Base-by-base conservation (phyloP, 2,113 vertebrate genomes). In the Neoarius graeffei region DNA sequence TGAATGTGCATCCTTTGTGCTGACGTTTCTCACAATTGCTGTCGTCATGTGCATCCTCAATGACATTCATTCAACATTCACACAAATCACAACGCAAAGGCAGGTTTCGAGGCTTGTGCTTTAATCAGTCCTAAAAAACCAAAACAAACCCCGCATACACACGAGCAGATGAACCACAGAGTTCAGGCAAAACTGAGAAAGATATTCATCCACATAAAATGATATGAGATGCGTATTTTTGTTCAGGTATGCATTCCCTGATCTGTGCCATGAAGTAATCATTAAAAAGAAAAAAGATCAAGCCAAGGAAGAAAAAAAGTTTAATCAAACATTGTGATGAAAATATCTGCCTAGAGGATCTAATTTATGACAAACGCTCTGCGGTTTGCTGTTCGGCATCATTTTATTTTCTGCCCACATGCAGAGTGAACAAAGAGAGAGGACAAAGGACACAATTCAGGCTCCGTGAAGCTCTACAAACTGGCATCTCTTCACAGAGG, bases 111-210 rank as follows among this genome's bases (percentile, higher is more conserved):
- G 71, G 84, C 84, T 83, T 90, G 84, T 81, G 84, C 73, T 90
- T 90, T 90, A 90, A 88, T 88, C 66, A 30, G 50, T 57, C 11
- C 60, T 88, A 52, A 79, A 50, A 23, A 79, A 62, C 20, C 77
- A 27, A 42, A 4, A 42, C 42, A 42, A 42, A 42, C 3, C 42
- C 42, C 42, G 4, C 42, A 42, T 42, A 19, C 23, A 89, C n/a
- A 81, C 27, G 66, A 50, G 66, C 64, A 17, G 60, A n/a, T 79
- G 66, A 35, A 71, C 54, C 83, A 84, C 69, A 9, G 2, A 35
- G 42, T 7, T 6, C 5, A 64, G 15, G 30, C 66, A 62, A 15
- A 84, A 66, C 25, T 3, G 71, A 88, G 86, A 79, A 73, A 85
- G 52, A 42, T 73, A 52, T 82, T 25, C 66, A 81, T 84, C 48